Base-by-base conservation (phyloP, 2,888 invertebrate genomes). In the Synanthedon myopaeformis region DNA sequence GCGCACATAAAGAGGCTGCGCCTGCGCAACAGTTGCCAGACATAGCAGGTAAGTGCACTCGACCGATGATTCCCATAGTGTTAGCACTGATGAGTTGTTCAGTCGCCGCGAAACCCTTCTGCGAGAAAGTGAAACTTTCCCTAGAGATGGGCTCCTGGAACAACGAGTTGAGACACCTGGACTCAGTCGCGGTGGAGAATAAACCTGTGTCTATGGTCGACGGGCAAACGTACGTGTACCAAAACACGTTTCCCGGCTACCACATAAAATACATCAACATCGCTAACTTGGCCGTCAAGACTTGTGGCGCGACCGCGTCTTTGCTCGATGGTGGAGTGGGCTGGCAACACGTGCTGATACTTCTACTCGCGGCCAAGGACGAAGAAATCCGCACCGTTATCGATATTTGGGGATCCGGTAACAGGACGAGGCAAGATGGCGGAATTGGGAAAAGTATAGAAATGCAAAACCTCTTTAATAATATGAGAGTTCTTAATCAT, bases 151-250 rank as follows among this genome's bases (percentile, higher is more conserved):
- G 85, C 0, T 54, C 62, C 42, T 85, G 84, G 84, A 61, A 56
- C 12, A 58, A 66, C 52, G 58, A 70, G 17, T 61, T 79, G 3
- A 63, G 61, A 14, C 81, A 77, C 49, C 60, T 85, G 63, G 82
- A 84, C 57, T 76, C 84, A 0, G 81, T 76, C 0, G 76, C 77
- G 0, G 74, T 84, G 0, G 82, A 84, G 28, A 82, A 76, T 62
- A 66, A 63, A 0, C 77, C 85, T 0, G 76, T 79, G 0, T 65
- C 76, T 0, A 69, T 77, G 17, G 69, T 52, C 28, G 81, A 82
- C 56, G 85, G 84, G 0, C 83, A 82, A 57, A 59, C 76, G 13
- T 82, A 82, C 58, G 81, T 84, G 8, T 85, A 85, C 58, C 82
- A 83, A 48, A 85, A 85, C 55, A 60, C 67, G 51, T 85, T 85